A percentile compares a stretch with the other conserved stretches of the same genome.
Evolutionary conservation across 2,113 vertebrate species (phyloP).

Genomic region (Thunnus maccoyii): DNA sequence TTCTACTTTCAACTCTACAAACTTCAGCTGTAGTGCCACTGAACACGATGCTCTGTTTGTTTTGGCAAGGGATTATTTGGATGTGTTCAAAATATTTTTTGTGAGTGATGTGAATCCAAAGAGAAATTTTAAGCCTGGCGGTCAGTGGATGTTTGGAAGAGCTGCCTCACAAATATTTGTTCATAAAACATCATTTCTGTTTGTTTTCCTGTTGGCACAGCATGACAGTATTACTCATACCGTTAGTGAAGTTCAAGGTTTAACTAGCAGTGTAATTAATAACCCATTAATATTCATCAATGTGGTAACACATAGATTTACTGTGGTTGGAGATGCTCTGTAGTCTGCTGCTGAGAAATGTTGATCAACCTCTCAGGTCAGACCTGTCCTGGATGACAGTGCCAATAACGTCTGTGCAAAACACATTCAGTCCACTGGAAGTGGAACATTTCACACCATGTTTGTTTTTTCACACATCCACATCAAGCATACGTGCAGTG

Average conservation of each 20-base stretch:
- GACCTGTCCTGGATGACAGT: not conserved
- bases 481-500: not conserved
- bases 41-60: constrained; percentile 36
- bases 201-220: not conserved
- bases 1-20: constrained; percentile 29
- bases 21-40: constrained; percentile 25
- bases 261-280: not conserved
- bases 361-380: not conserved
- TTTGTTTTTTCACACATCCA: constrained; percentile 31
- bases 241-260: constrained; percentile 6
- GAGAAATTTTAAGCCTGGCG: not conserved
- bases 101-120: not conserved
- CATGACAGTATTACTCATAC: not conserved
- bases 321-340: not conserved
- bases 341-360: not conserved
- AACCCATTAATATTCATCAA: not conserved
- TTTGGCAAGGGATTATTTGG: not conserved
- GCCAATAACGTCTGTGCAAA: not conserved
- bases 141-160: not conserved
- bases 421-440: not conserved
- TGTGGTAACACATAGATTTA: not conserved
- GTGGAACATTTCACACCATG: not conserved
- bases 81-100: not conserved
- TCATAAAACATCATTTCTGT: not conserved
- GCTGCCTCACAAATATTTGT: constrained; percentile 1